These are phyloP conservation scores for Lordiphosa collinella DNA, from an alignment of 1,140 invertebrate genomes.

Conservation along the genomic window DNA sequence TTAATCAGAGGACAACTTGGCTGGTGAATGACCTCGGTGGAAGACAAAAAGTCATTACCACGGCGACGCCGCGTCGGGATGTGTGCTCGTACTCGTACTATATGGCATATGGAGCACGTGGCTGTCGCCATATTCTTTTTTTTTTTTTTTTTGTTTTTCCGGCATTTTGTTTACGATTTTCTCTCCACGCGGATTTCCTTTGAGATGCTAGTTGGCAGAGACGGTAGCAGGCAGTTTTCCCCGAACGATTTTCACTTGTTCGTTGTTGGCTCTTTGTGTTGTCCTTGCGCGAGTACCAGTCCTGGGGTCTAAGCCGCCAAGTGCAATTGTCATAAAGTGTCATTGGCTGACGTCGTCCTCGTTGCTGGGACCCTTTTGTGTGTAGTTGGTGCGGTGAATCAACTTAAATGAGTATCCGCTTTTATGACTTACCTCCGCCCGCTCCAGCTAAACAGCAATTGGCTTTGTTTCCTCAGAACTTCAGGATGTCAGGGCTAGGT, in stretches of 20 bases:
- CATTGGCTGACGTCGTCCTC: constrained; percentile 62
- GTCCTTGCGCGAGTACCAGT: constrained; percentile 15
- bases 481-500: too few species aligned
- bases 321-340: constrained; percentile 78
- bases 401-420: constrained; percentile 78
- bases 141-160: constrained; percentile 37
- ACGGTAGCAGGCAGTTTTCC: constrained; percentile 54
- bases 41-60: constrained; percentile 77
- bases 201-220: constrained; percentile 48
- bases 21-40: constrained; percentile 55
- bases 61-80: constrained; percentile 47
- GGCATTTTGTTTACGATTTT: constrained; percentile 75
- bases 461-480: constrained; percentile 5
- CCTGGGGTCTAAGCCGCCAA: constrained; percentile 49
- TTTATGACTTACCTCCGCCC: constrained; percentile 17
- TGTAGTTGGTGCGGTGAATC: constrained; percentile 64
- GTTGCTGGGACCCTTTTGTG: constrained; percentile 1
- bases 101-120: constrained; percentile 64
- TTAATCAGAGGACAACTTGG: constrained; percentile 42
- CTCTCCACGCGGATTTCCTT: constrained; percentile 61
- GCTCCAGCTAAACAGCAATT: constrained; percentile 26
- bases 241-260: constrained; percentile 72
- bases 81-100: too few species aligned
- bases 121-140: constrained; percentile 54
- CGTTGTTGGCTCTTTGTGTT: constrained; percentile 21